Conservation (phyloP, 1,140 invertebrate species). For the Bombyx mori region DNA sequence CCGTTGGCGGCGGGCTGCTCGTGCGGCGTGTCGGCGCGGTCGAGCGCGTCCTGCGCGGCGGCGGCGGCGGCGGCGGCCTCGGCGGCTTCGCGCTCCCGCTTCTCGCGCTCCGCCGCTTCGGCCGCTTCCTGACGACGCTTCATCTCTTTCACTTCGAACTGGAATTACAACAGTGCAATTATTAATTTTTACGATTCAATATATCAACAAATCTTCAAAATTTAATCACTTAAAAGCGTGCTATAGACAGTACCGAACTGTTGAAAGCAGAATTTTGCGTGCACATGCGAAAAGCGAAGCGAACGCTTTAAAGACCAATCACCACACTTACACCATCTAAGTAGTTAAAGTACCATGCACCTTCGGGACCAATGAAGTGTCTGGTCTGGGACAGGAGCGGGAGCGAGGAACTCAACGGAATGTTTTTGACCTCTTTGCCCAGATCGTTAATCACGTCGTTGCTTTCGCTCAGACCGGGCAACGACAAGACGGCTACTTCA, state of each 20-base stretch:
- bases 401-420: constrained; percentile 47
- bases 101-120: constrained; percentile 81
- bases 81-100: constrained; percentile 72
- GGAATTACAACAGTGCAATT: constrained; percentile 10
- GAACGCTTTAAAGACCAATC: constrained; percentile 39
- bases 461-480: constrained; percentile 47
- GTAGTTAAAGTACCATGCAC: constrained; percentile 65
- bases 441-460: constrained; percentile 41
- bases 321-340: constrained; percentile 60
- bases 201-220: background rate
- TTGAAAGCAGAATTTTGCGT: too few species aligned
- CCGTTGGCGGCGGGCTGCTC: constrained; percentile 37
- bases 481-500: constrained; percentile 48
- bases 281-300: constrained; percentile 16
- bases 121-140: constrained; percentile 90
- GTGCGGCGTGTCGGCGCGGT: constrained; percentile 37
- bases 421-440: constrained; percentile 43
- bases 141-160: constrained; percentile 98
- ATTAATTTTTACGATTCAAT: background rate
- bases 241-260: constrained; percentile 6
- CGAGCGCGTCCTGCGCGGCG: constrained; percentile 70
- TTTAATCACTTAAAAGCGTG: background rate
- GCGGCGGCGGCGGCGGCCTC: constrained; percentile 73
- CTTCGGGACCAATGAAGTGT: constrained; percentile 40
- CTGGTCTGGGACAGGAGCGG: constrained; percentile 48